phyloP scores from a whole-genome alignment of 2,888 invertebrate genomes.

The Epiblema foenella region DNA sequence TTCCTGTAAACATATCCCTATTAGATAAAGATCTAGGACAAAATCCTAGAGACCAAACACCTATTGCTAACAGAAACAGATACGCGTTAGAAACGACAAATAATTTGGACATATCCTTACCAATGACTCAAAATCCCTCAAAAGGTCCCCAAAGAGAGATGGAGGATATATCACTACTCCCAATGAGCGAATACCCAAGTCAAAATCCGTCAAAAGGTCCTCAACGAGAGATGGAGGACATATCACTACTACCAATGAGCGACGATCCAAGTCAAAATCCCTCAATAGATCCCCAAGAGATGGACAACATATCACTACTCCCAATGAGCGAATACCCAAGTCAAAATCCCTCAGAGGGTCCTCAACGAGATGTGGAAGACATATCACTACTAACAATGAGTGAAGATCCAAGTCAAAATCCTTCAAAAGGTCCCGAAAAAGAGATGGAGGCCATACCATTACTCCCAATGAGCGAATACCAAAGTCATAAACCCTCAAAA shows the following conservation, averaged over 20 bases:
- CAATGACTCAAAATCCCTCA: no score
- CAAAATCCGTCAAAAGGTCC: no score
- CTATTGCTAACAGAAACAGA: no score
- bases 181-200: no score
- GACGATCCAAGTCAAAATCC: background rate
- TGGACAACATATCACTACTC: background rate
- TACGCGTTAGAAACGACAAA: background rate
- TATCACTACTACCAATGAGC: constrained; percentile 7
- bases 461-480: no score
- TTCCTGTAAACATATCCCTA: background rate
- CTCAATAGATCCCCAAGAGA: no score
- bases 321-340: background rate
- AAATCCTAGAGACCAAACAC: no score
- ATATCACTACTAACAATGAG: background rate
- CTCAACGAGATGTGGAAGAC: no score
- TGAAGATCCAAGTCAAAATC: background rate
- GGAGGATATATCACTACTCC: background rate
- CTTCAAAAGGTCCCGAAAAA: no score
- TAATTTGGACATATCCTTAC: constrained; percentile 9
- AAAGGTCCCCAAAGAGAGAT: no score
- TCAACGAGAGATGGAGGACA: background rate
- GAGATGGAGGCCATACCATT: background rate
- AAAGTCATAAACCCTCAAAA: no score
- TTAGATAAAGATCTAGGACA: no score
- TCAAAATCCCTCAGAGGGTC: background rate